These are phyloP conservation scores for Dynastes grantii DNA, from an alignment of 2,888 invertebrate genomes.

Conservation along the genomic window DNA sequence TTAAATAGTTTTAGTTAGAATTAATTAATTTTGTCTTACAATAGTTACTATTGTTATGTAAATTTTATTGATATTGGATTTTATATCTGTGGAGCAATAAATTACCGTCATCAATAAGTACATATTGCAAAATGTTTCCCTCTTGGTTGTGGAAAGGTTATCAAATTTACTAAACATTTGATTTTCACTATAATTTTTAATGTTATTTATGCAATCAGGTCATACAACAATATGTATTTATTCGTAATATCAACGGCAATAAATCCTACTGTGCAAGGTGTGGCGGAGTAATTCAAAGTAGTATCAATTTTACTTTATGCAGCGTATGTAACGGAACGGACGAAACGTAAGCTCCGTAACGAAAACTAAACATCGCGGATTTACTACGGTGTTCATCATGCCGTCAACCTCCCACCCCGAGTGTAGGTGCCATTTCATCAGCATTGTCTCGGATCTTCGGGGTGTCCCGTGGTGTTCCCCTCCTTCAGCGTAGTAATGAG, in stretches of 20 bases:
- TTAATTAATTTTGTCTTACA: too few relatives aligned
- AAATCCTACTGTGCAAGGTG: conserved; percentile 17
- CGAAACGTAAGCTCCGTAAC: conserved; percentile 40
- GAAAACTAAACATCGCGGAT: conserved; percentile 49
- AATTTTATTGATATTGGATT: too few relatives aligned
- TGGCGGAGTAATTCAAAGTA: conserved; percentile 21
- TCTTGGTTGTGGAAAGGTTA: too few relatives aligned
- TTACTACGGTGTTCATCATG: conserved; percentile 47
- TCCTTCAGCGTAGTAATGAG: conserved; percentile 55
- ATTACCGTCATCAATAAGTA: too few relatives aligned
- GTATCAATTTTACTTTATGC: conserved; percentile 48
- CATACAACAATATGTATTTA: neutral
- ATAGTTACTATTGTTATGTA: too few relatives aligned
- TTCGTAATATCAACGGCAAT: neutral
- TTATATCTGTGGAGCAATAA: too few relatives aligned
- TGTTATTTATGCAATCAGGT: too few relatives aligned
- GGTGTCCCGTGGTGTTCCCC: neutral
- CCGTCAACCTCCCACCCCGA: conserved; percentile 33
- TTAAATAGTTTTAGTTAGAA: too few relatives aligned
- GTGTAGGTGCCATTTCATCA: conserved; percentile 34
- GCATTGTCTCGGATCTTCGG: conserved; percentile 32
- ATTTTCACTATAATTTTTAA: too few relatives aligned
- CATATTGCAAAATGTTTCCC: too few relatives aligned
- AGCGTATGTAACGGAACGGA: conserved; percentile 20
- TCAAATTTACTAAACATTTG: too few relatives aligned